phyloP scores from a whole-genome alignment of 2,113 vertebrate species.

The Gallinago undulata region DNA sequence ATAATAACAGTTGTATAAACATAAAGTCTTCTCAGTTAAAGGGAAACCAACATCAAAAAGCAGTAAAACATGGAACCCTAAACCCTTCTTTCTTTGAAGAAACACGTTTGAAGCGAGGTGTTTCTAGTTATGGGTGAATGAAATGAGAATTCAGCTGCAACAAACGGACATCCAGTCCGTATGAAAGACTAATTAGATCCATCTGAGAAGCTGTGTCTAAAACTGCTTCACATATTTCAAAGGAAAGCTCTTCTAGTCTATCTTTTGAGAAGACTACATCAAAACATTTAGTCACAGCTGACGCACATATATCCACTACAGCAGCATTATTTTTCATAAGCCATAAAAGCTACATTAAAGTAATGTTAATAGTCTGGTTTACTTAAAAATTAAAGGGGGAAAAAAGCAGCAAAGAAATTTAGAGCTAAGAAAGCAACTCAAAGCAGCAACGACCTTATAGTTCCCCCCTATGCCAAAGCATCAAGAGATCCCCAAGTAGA shows the following conservation, averaged over 20 bases:
- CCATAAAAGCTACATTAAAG: conserved; percentile 67
- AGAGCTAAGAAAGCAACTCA: conserved; percentile 15
- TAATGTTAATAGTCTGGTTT: conserved; percentile 55
- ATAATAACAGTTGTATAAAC: conserved; percentile 92
- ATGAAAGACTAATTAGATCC: conserved; percentile 89
- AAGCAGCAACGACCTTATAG: not conserved
- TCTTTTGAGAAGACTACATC: conserved; percentile 78
- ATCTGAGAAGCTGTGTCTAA: conserved; percentile 82
- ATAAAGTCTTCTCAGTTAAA: conserved; percentile 85
- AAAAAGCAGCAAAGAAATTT: not conserved
- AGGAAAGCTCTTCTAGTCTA: conserved; percentile 71
- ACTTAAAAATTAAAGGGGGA: conserved; percentile 39
- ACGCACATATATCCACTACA: conserved; percentile 64
- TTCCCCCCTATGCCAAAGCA: not conserved
- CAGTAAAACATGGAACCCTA: conserved; percentile 85
- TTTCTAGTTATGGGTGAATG: conserved; percentile 89
- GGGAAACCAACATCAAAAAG: conserved; percentile 90
- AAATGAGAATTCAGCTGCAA: conserved; percentile 86
- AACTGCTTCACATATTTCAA: conserved; percentile 82
- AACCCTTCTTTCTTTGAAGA: conserved; percentile 83
- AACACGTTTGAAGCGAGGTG: conserved; percentile 85
- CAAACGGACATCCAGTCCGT: conserved; percentile 82
- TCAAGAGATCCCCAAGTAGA: not conserved
- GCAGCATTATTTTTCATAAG: conserved; percentile 68
- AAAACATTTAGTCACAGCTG: conserved; percentile 80